Percentiles rank a stretch among this genome's conserved stretches.
phyloP scores from a whole-genome alignment of 2,113 vertebrate genomes.

The Oxygymnocypris stewartii region DNA sequence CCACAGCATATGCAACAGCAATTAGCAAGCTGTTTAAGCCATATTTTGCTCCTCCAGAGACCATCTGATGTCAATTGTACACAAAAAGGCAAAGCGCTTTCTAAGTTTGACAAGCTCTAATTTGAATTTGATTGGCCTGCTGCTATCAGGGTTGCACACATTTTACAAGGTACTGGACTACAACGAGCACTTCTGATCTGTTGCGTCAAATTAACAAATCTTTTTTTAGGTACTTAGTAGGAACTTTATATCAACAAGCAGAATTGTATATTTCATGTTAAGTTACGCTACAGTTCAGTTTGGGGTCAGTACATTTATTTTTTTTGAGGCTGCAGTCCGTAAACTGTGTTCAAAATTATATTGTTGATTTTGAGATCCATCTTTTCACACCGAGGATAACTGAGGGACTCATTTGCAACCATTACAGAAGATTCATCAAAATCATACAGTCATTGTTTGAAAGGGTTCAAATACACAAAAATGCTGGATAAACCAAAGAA shows the following conservation, averaged over 20 bases:
- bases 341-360: no score
- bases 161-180: background rate
- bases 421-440: no score
- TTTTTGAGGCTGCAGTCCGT: no score
- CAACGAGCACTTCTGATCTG: background rate
- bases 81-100: constrained; percentile 9
- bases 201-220: no score
- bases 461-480: no score
- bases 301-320: background rate
- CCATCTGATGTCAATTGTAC: background rate
- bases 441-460: no score
- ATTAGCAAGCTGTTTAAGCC: constrained; percentile 20
- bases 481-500: no score
- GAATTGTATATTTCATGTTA: background rate
- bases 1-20: background rate
- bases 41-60: constrained; percentile 12
- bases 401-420: no score
- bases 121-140: background rate
- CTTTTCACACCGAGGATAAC: no score
- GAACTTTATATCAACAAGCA: background rate
- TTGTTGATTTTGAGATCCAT: no score
- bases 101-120: background rate
- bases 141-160: background rate
- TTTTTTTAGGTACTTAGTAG: no score
- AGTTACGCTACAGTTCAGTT: background rate